Evolutionary conservation across 2,113 vertebrate genomes (phyloP), one percentile per base, ranked within the genome.

Genomic region (Perccottus glenii): DNA sequence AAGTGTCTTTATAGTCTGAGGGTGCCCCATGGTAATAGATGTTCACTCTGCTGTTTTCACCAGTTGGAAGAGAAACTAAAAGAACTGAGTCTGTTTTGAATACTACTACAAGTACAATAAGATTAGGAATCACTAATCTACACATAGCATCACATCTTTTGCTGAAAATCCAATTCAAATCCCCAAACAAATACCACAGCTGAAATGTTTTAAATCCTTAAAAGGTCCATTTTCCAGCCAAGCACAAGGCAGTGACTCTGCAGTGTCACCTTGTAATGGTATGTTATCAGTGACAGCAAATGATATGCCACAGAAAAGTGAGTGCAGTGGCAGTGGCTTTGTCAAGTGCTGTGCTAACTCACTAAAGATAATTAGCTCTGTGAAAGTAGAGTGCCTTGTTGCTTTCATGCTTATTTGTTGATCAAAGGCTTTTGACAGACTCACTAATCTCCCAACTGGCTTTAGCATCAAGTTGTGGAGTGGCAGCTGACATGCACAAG

Each of bases 371-470:
- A 85, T 86, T 78, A 77, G 60, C 66, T 67, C 42, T 4, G 42
- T 70, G 75, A 58, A 67, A 80, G 79, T 52, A 53, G 48, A 75
- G 68, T 66, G 75, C 77, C 77, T 77, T 76, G 81, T 80, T 49
- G 48, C 58, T 67, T 70, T 78, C 60, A 66, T 62, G 65, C 50
- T 52, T 70, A 67, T 78, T 84, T 75, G 73, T 65, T 83, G 83
- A 89, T 86, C 80, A 89, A 83, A 84, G 73, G 58, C 71, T 16
- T 84, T 60, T 80, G 75, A 74, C 42, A 4, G 80, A 51, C 65
- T 70, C 27, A 10, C 77, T 84, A 78, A 84, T 79, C 83, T 60
- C 47, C 35, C 57, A 45, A 46, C 44, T 46, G 9, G 44, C 45
- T 16, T 60, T 55, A 50, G 38, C 64, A 64, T 78, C 65, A 48